Base-by-base conservation (phyloP, 2,888 invertebrate genomes). In the Drosophila quinaria region DNA sequence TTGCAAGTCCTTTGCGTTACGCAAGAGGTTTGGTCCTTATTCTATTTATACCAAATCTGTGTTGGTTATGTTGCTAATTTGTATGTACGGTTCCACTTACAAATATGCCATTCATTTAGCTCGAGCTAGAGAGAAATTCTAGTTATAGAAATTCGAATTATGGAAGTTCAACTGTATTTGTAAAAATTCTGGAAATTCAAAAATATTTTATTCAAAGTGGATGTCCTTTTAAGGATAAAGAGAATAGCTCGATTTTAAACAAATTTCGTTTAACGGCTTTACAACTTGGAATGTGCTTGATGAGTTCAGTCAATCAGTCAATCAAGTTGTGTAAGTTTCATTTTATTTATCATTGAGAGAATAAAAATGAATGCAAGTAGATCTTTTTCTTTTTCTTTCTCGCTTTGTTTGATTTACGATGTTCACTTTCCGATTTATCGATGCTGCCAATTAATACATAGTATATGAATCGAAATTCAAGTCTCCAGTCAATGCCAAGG, bases 401-500 rank as follows among this genome's bases (percentile, higher is more conserved):
- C 59, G 49, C 76, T 60, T 60, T 68, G 70, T 88, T 86, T 86
- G 87, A 88, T 86, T 89, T 86, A 90, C 72, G 59, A 68, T 60
- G 33, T 35, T 70, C 66, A 68, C 86, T 88, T 75, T 89, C 70
- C 68, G 69, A 73, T 82, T 89, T 88, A 85, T 61, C 47, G 51
- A 19, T 60, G 52, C 54, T 46, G 62, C 76, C 86, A 90, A 86
- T 90, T 89, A 86, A 88, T 89, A 86, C 89, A 76, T 83, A 80
- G 61, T 66, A 49, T 71, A 64, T 56, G 74, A 41, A 63, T 62
- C 72, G 68, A 82, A 73, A 55, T 50, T 44, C 22, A n/a, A 74
- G 63, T 68, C 58, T 60, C 51, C 42, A 19, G 22, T 13, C 33
- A 46, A 46, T 46, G 63, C 49, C 42, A 51, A 42, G 55, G 13